Base-by-base conservation (phyloP, 2,113 vertebrate species). In the Leptocoma aspasia region DNA sequence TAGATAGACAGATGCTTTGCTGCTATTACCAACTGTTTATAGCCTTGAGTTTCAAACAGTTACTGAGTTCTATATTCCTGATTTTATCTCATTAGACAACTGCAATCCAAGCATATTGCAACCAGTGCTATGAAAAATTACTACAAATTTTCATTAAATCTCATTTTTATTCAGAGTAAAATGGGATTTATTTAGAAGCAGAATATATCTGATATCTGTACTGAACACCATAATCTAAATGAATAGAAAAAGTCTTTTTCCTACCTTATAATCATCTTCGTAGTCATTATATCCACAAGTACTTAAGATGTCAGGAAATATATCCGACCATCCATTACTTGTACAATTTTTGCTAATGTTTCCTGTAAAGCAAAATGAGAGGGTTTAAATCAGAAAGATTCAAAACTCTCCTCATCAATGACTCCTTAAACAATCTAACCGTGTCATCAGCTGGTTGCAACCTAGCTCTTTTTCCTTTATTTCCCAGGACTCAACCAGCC, bases 341-440 rank as follows among this genome's bases (percentile, higher is more conserved):
- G 98, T 99, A 94, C 99, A 99, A 85, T 98, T 99, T 97, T 98
- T 99, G 97, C 98, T 99, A 68, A 99, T 98, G 95, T 99, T 98
- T 87, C 99, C 99, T 99, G 92, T 64, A 94, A 96, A 92, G 68
- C 9, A 95, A 96, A 96, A 78, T 68, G 64, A 27, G 44, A 65
- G 49, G 39, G 28, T 86, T 82, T 80, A 82, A 83, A 68, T 70
- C 33, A 82, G 21, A 89, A 83, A 30, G 10, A 90, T 52, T 47
- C 7, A 21, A 35, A 45, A 56, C 27, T 47, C 47, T 82, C 3
- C 12, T 54, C 56, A 85, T 21, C 30, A 68, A 50, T 31, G 13
- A 78, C 31, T 35, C 63, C 68, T 77, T 47, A 69, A 28, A 78
- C 54, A 88, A 59, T 2, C 15, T 37, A 75, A 68, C 28, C n/a